Base-by-base conservation (phyloP, 1,140 invertebrate genomes). In the Drosophila watanabei region DNA sequence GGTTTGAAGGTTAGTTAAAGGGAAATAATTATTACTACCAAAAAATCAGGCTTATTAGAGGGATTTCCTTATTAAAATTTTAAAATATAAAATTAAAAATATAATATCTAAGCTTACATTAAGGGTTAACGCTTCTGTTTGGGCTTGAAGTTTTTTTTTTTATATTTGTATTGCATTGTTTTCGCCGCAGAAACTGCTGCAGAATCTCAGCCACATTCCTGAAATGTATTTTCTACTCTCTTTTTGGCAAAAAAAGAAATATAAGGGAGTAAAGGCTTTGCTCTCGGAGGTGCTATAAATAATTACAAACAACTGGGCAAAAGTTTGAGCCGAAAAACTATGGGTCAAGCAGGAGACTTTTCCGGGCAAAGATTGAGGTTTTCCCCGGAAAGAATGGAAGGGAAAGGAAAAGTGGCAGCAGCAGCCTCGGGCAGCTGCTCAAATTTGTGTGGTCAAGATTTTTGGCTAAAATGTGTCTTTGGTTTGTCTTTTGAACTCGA, bases 241-340 rank as follows among this genome's bases (percentile, higher is more conserved):
- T 56, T 33, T 35, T 35, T 20, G 18, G 20, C 45, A 61, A 61
- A 30, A 52, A 49, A 24, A 24, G 1, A 24, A 24, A 24, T 24
- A 24, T n/a, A 24, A 28, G 14, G 45, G 13, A 49, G 33, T 18
- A n/a, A 18, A 20, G 35, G 24, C n/a, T 24, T 75, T 64, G 16
- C 58, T 59, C 41, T 59, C 41, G 51, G 57, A 75, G 83, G 83
- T 82, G 82, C 83, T 86, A 85, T 85, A 85, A 85, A 87, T 85
- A 85, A 85, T 85, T 87, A 82, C 79, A 87, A 87, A 52, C 83
- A 82, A 80, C 69, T 82, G 69, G 5, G 37, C 35, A 66, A 70
- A 87, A 85, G 51, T 79, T 82, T 73, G 60, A 58, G 54, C 20
- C 20, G 14, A 33, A 58, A 81, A 81, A 81, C 59, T 65, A 76